Evolutionary conservation across 2,113 vertebrate genomes (phyloP).

Genomic region (Colistium nudipinnis): DNA sequence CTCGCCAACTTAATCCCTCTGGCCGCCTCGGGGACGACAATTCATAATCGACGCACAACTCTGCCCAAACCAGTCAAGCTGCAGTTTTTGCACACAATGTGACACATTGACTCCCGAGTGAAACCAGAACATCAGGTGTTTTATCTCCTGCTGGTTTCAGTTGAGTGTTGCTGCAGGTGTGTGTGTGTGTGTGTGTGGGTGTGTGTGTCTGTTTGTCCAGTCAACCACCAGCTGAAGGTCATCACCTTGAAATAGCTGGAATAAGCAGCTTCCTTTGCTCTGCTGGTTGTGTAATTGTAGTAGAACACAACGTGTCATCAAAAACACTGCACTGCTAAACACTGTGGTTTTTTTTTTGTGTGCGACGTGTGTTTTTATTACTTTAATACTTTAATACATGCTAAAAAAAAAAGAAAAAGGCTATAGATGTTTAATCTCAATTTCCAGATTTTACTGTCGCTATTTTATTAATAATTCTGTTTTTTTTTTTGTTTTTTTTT

Average conservation of each 20-base stretch:
- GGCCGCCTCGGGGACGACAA: slow-evolving; percentile 51
- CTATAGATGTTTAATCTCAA: too few species aligned
- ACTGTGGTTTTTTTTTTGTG: too few species aligned
- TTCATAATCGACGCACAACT: slow-evolving; percentile 31
- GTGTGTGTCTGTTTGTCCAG: too few species aligned
- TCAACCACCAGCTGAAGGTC: slow-evolving; percentile 43
- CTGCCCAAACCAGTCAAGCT: slow-evolving; percentile 67
- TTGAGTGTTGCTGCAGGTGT: slow-evolving; percentile 63
- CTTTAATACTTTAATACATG: too few species aligned
- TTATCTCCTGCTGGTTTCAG: slow-evolving; percentile 60
- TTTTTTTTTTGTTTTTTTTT: too few species aligned
- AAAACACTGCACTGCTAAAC: not conserved
- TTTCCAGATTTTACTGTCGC: too few species aligned
- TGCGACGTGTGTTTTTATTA: too few species aligned
- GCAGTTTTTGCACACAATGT: slow-evolving; percentile 65
- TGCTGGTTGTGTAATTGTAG: not conserved
- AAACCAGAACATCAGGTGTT: slow-evolving; percentile 43
- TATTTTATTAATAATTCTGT: too few species aligned
- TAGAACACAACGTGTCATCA: not conserved
- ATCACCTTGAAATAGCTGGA: slow-evolving; percentile 37
- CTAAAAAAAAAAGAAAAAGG: too few species aligned
- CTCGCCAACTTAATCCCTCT: slow-evolving; percentile 34
- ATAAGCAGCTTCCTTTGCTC: slow-evolving; percentile 15
- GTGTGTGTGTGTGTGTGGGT: slow-evolving; percentile 10
- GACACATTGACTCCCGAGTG: slow-evolving; percentile 32